Evolutionary conservation across 2,113 vertebrate genomes (phyloP).

Genomic region (Eulemur rufifrons): DNA sequence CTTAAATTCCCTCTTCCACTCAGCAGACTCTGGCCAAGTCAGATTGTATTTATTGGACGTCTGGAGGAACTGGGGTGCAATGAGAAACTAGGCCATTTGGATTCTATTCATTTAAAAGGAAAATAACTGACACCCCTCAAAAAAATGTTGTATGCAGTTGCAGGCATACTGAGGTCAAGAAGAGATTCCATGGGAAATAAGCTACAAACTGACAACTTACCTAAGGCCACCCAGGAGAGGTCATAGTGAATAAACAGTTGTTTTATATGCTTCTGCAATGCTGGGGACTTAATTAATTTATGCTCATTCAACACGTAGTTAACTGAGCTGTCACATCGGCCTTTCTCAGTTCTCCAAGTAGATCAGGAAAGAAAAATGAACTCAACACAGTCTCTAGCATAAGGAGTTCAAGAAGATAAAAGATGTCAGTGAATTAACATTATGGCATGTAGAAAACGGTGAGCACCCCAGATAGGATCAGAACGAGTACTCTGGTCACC

Average conservation of each 20-base stretch:
- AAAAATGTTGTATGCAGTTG: background rate
- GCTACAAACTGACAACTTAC: background rate
- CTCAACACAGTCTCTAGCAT: background rate
- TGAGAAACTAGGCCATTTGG: background rate
- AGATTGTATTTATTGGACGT: background rate
- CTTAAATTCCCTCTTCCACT: background rate
- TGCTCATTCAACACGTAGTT: background rate
- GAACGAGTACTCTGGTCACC: background rate
- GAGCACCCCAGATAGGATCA: background rate
- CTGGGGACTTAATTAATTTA: background rate
- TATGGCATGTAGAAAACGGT: background rate
- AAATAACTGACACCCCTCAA: background rate
- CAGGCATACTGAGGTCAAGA: background rate
- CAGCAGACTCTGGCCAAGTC: background rate
- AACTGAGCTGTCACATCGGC: background rate
- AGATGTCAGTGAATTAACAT: background rate
- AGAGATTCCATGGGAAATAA: background rate
- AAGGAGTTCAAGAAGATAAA: background rate
- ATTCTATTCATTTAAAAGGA: background rate
- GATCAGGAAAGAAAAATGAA: background rate
- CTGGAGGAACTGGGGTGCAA: background rate
- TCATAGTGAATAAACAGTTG: background rate
- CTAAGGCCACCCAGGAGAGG: background rate
- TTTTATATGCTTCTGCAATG: background rate
- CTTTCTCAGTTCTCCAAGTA: background rate